Percentiles rank a stretch among this genome's conserved stretches.
These are phyloP conservation scores for Hipposideros armiger DNA, from an alignment of 2,113 vertebrate genomes.

Conservation along the genomic window DNA sequence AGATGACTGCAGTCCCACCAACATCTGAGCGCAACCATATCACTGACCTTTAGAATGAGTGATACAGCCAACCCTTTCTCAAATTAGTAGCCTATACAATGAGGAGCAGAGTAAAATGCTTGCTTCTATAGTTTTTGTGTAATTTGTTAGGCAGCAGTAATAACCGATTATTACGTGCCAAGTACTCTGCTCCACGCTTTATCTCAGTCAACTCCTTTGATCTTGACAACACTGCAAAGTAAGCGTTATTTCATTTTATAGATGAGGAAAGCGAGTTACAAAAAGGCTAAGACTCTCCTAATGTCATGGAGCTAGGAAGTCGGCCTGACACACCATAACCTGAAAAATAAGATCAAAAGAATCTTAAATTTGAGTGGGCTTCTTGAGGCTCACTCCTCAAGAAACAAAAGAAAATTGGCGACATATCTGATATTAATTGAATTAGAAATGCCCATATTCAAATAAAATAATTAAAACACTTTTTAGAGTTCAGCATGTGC, in stretches of 20 bases:
- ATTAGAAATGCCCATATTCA: slow-evolving; percentile 50
- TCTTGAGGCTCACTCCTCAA: not conserved
- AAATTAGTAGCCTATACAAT: not conserved
- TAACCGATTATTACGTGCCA: not conserved
- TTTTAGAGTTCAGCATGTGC: slow-evolving; percentile 65
- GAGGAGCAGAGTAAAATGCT: not conserved
- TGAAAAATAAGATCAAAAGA: not conserved
- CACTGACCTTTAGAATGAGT: not conserved
- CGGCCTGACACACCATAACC: not conserved
- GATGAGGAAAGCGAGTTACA: not conserved
- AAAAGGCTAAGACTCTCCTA: not conserved
- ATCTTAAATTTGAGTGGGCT: not conserved
- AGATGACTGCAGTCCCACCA: not conserved
- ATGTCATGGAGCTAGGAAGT: not conserved
- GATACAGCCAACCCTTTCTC: not conserved
- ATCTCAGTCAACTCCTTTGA: not conserved
- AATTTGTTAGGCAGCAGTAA: not conserved
- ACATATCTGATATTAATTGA: slow-evolving; percentile 20
- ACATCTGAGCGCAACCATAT: not conserved
- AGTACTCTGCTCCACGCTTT: not conserved
- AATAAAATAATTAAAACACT: slow-evolving; percentile 68
- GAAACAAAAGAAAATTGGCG: not conserved
- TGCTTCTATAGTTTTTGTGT: not conserved
- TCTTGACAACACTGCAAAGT: not conserved
- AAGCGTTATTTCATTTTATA: not conserved